Evolutionary conservation across 2,113 vertebrate species (phyloP).

Genomic region (Origma solitaria): DNA sequence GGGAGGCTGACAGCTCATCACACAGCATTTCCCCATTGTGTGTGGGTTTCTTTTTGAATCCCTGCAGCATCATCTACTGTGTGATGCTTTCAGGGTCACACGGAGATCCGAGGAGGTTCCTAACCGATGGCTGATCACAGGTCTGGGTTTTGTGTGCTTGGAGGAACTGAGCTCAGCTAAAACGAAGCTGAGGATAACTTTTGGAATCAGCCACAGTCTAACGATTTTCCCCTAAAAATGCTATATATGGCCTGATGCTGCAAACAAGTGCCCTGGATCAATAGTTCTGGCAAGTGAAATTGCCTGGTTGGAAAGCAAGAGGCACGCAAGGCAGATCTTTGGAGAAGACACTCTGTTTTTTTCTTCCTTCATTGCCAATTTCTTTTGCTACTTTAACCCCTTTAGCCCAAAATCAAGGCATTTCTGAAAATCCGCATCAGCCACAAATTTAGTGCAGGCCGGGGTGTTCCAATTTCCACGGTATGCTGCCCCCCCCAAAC

Average conservation of each 20-base stretch:
- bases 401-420: not conserved
- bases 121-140: not conserved
- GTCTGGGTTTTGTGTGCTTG: not conserved
- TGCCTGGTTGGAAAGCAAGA: not conserved
- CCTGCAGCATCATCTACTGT: not conserved
- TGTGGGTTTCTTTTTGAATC: not conserved
- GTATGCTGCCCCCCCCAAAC: not conserved
- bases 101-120: not conserved
- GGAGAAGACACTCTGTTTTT: not conserved
- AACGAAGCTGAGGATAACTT: not conserved
- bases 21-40: not conserved
- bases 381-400: not conserved
- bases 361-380: not conserved
- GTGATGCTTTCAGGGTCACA: not conserved
- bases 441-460: not conserved
- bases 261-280: not conserved
- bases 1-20: slow-evolving; percentile 6
- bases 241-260: not conserved
- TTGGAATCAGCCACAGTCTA: not conserved
- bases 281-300: not conserved
- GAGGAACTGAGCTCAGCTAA: slow-evolving; percentile 2
- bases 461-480: not conserved
- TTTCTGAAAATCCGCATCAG: not conserved
- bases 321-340: not conserved
- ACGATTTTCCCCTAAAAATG: slow-evolving; percentile 12